phyloP scores from a whole-genome alignment of 2,797 vertebrate genomes.

The Onychomys arenicola region DNA sequence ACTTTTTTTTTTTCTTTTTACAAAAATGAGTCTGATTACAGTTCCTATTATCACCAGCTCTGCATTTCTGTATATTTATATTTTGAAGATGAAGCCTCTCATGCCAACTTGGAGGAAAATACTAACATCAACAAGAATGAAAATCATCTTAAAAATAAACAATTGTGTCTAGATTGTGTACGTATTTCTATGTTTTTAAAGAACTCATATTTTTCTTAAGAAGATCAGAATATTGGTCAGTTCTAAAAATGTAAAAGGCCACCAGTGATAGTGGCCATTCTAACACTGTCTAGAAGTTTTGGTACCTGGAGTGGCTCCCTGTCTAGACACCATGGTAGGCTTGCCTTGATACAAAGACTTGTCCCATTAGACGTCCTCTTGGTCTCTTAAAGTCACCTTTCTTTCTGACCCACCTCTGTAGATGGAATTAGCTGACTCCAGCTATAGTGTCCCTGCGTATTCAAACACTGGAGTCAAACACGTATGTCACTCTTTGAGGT shows the following conservation, averaged over 20 bases:
- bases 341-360: not conserved
- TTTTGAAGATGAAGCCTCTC: not conserved
- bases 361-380: not conserved
- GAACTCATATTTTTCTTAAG: not conserved
- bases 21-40: not conserved
- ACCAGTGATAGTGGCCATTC: not conserved
- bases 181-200: slow-evolving; percentile 22
- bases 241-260: not conserved
- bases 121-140: not conserved
- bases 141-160: not conserved
- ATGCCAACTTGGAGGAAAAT: not conserved
- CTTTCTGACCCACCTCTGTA: not conserved
- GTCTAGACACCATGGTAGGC: not conserved
- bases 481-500: not conserved
- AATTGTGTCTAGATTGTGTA: not conserved
- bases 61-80: not conserved
- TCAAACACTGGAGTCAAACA: not conserved
- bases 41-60: not conserved
- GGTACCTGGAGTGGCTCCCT: not conserved
- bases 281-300: not conserved
- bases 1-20: not conserved
- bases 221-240: not conserved
- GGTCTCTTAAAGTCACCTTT: not conserved
- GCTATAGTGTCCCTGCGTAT: not conserved
- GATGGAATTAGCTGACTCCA: not conserved